Conservation (phyloP, 2,888 invertebrate genomes). For the Linyphia triangularis region DNA sequence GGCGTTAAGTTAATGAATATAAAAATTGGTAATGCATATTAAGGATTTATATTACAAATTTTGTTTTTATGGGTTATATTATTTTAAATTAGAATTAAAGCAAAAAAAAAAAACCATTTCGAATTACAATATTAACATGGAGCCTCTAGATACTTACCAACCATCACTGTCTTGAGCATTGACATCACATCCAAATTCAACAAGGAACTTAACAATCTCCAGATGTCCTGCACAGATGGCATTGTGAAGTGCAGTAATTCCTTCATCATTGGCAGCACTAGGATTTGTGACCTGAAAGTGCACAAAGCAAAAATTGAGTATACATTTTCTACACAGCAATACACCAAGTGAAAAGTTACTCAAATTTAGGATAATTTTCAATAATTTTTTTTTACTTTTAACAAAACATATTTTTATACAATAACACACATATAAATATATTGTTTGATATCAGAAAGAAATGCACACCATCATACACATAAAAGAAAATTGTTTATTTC, state of each 20-base stretch:
- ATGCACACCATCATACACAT: neutral
- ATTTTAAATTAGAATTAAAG: too few relatives aligned
- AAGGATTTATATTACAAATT: too few relatives aligned
- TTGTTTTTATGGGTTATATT: too few relatives aligned
- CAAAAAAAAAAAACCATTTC: too few relatives aligned
- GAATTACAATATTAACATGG: too few relatives aligned
- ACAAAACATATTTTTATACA: too few relatives aligned
- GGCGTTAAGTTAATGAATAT: too few relatives aligned
- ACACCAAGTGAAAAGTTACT: neutral
- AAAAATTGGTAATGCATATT: too few relatives aligned
- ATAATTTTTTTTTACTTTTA: neutral
- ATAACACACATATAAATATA: neutral
- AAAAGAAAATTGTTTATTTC: neutral
- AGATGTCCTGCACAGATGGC: slow-evolving; percentile 99
- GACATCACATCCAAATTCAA: slow-evolving; percentile 98
- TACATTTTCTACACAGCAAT: neutral
- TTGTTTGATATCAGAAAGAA: neutral
- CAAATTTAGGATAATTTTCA: neutral
- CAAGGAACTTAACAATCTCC: slow-evolving; percentile 98
- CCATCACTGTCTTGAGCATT: slow-evolving; percentile 99
- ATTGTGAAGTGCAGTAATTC: slow-evolving; percentile 99
- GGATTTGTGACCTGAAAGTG: slow-evolving; percentile 91
- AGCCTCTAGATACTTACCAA: slow-evolving; percentile 84
- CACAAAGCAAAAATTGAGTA: neutral
- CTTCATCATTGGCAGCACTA: slow-evolving; percentile 98